Evolutionary conservation across 2,797 vertebrate species (phyloP), one percentile per base, ranked within the genome.

Genomic region (Protosalanx chinensis): DNA sequence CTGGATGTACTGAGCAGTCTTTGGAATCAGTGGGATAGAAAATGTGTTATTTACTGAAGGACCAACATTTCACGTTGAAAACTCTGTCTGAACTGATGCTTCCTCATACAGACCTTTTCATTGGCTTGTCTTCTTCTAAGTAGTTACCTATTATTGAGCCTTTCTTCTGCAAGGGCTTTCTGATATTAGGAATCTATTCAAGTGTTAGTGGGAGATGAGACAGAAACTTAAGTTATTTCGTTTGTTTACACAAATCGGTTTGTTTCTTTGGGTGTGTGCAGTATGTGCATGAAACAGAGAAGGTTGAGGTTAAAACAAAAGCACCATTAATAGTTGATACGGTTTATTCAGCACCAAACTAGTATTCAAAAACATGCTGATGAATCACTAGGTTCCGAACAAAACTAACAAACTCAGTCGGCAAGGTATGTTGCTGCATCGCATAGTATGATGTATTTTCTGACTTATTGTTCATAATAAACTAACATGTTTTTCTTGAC

Each of bases 91-190:
- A 10, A 49, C 15, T 30, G 7, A 61, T 6, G 23, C 53, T 32
- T 63, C 32, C 27, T 68, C 58, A 73, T 64, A 4, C 46, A 3
- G 62, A 70, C 37, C 35, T 46, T 69, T 27, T 79, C 70, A 88
- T 27, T 0, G 84, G 83, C 83, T 89, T 92, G 82, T 93, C 91
- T 5, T 89, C 86, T 78, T 81, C 87, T 71, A 94, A 80, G 89
- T 89, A 92, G 85, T 90, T 91, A 84, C 92, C 92, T 89, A 94
- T 86, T 80, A 93, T 58, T 89, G 93, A 95, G 66, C 91, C 93
- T 84, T 88, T 91, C 93, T 93, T 95, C 93, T 89, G 76, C 81
- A 90, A 85, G 76, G 77, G 65, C 74, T 83, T 88, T 90, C 72
- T 89, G 88, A 84, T 81, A 72, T 90, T 88, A 84, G 79, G 84